phyloP scores from a whole-genome alignment of 2,888 invertebrate species.

The Ectemnius lituratus region DNA sequence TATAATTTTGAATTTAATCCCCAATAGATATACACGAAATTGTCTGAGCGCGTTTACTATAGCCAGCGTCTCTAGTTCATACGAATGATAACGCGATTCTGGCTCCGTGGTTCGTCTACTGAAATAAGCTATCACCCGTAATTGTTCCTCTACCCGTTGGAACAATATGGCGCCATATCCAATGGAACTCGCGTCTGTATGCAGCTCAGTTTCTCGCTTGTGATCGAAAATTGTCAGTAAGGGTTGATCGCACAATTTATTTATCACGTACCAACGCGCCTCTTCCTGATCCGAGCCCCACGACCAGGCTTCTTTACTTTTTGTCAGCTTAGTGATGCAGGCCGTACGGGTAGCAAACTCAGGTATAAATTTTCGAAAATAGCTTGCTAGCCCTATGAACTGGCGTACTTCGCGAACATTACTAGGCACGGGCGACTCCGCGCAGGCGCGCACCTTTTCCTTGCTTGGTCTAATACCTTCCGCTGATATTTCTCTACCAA shows the following conservation, averaged over 20 bases:
- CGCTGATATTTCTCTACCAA: neutral
- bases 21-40: conserved; percentile 42
- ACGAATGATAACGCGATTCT: conserved; percentile 12
- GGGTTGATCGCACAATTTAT: neutral
- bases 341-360: conserved; percentile 2
- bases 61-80: conserved; percentile 8
- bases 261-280: neutral
- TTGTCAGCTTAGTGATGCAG: conserved; percentile 6
- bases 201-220: conserved; percentile 4
- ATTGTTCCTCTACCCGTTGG: conserved; percentile 10
- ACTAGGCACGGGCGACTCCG: conserved; percentile 1
- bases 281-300: neutral
- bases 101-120: conserved; percentile 13
- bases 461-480: conserved; percentile 10
- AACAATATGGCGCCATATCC: conserved; percentile 18
- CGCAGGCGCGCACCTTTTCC: neutral
- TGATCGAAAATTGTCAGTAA: conserved; percentile 7
- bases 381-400: conserved; percentile 14
- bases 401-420: neutral
- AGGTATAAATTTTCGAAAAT: conserved; percentile 19
- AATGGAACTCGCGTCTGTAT: conserved; percentile 4
- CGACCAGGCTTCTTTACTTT: neutral
- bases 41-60: conserved; percentile 31
- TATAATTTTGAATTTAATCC: conserved; percentile 42
- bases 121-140: conserved; percentile 12